Percentiles rank a stretch among this genome's conserved stretches.
Evolutionary conservation across 1,140 invertebrate genomes (phyloP).

Genomic region (Aphelenchoides fujianensis): DNA sequence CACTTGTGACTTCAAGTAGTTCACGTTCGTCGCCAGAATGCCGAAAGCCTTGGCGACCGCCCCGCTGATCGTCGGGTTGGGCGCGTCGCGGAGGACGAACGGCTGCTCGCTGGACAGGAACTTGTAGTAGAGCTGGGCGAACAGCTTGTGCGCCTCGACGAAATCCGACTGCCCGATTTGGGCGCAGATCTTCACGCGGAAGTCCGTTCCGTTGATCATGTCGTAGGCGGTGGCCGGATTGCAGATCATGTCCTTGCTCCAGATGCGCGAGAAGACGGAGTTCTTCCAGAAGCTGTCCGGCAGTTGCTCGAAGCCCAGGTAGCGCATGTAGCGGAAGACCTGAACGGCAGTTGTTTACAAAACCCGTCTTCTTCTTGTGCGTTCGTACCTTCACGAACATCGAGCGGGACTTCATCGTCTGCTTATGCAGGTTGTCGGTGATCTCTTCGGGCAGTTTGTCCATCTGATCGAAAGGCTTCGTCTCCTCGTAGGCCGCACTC

Average conservation of each 20-base stretch:
- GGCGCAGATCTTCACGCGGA: constrained; percentile 37
- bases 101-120: constrained; percentile 40
- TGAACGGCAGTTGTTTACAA: no score
- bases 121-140: constrained; percentile 51
- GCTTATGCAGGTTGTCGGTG: constrained; percentile 37
- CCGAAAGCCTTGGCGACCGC: constrained; percentile 35
- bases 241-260: constrained; percentile 56
- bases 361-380: no score
- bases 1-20: constrained; percentile 43
- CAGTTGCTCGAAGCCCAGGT: constrained; percentile 45
- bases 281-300: constrained; percentile 45
- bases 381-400: constrained; percentile 52
- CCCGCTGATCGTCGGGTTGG: constrained; percentile 39
- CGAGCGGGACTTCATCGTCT: constrained; percentile 38
- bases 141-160: constrained; percentile 38
- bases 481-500: constrained; percentile 40
- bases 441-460: constrained; percentile 43
- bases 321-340: constrained; percentile 50
- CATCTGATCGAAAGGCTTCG: constrained; percentile 43
- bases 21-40: constrained; percentile 37
- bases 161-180: constrained; percentile 45
- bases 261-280: constrained; percentile 47
- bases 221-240: constrained; percentile 53
- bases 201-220: constrained; percentile 40
- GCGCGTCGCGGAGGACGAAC: constrained; percentile 43